Conservation (phyloP, 2,888 invertebrate genomes). For the Spodoptera littoralis region DNA sequence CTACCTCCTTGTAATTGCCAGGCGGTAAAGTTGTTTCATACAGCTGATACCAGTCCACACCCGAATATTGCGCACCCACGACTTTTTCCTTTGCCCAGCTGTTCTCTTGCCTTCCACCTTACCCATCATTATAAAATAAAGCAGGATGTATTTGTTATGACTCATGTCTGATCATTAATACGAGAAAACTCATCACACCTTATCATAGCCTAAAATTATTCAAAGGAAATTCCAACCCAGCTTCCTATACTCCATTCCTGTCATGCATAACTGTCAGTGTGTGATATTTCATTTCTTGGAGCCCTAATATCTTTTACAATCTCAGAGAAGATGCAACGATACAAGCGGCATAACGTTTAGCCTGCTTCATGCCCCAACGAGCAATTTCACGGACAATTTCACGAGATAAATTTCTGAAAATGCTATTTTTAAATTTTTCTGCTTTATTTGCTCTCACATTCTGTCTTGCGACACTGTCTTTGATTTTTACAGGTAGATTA, state of each 20-base stretch:
- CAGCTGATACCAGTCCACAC: too few species aligned
- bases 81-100: too few species aligned
- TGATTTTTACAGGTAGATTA: constrained; percentile 31
- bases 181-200: too few species aligned
- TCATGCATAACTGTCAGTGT: constrained; percentile 30
- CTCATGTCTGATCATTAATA: too few species aligned
- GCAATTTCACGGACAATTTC: constrained; percentile 69
- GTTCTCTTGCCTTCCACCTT: too few species aligned
- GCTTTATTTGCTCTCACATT: constrained; percentile 49
- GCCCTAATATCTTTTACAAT: constrained; percentile 55
- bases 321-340: constrained; percentile 53
- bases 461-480: constrained; percentile 35
- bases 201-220: too few species aligned
- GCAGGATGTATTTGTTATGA: too few species aligned
- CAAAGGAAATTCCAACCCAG: not conserved
- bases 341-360: constrained; percentile 58
- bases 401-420: constrained; percentile 64
- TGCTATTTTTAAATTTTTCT: constrained; percentile 62
- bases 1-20: too few species aligned
- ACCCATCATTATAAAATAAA: too few species aligned
- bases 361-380: constrained; percentile 59
- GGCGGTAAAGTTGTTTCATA: too few species aligned
- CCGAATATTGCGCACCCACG: too few species aligned
- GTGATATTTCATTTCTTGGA: constrained; percentile 41
- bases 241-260: not conserved